Evolutionary conservation across 2,113 vertebrate genomes (phyloP), one percentile per base, ranked within the genome.

Genomic region (Ellobius talpinus): DNA sequence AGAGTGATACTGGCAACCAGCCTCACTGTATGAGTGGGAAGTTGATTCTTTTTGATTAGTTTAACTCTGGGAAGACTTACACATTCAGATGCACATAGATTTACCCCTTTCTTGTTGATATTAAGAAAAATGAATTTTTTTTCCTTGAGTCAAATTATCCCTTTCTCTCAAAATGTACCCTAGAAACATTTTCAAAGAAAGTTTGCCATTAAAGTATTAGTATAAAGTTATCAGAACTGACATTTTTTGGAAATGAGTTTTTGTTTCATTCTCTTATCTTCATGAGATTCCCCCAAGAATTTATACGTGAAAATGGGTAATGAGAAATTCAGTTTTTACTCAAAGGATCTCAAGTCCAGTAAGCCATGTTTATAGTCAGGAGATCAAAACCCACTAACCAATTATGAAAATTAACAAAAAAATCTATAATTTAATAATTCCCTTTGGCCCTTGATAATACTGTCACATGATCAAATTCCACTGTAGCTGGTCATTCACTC

Each of bases 71-170:
- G 65, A 87, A 88, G 58, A 39, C 61, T 23, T 50, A 33, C 10
- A 91, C 10, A 81, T 77, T 58, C 65, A 29, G 8, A n/a, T 7
- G 8, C 7, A 2, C 29, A 55, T 70, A 17, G 33, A 24, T 72
- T 79, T 73, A 78, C 3, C 88, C 0, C 66, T 61, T 97, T 97
- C 58, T 87, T 52, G 90, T 5, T 85, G 86, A 65, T 91, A 70
- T 52, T 77, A 90, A 95, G 76, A 90, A 96, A 95, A 97, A 70
- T 50, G 82, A 78, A 4, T 81, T 50, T 92, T 90, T 90, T 91
- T 24, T 94, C 24, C 68, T 94, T 81, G 21, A 91, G 50, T 86
- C 74, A 89, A 39, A 87, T 63, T 72, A 91, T 47, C 3, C 42
- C 82, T 66, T 82, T 92, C 31, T 85, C 66, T 63, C 33, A 86